Conservation (phyloP, 1,140 invertebrate species). For the Drosophila subobscura region DNA sequence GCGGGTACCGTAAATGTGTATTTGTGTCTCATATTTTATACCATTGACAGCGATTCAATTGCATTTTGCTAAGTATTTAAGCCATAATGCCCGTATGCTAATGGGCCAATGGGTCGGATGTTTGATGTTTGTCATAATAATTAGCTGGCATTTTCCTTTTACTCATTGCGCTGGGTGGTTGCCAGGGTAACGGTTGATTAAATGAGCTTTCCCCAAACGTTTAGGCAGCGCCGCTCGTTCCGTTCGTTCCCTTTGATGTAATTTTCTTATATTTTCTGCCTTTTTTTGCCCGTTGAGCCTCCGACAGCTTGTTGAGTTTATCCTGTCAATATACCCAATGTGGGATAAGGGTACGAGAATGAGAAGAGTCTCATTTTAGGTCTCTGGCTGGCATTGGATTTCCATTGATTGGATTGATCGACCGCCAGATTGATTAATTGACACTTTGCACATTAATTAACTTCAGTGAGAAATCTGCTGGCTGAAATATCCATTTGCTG, state of each 20-base stretch:
- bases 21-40: slow-evolving; percentile 1
- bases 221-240: slow-evolving; percentile 13
- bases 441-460: slow-evolving; percentile 81
- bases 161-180: slow-evolving; percentile 31
- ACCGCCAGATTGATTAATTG: slow-evolving; percentile 77
- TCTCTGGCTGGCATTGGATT: slow-evolving; percentile 34
- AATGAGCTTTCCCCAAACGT: slow-evolving; percentile 48
- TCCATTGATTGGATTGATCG: slow-evolving; percentile 69
- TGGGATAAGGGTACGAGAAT: not conserved
- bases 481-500: slow-evolving; percentile 11
- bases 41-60: slow-evolving; percentile 25
- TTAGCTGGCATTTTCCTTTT: slow-evolving; percentile 52
- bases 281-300: slow-evolving; percentile 54
- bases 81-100: slow-evolving; percentile 18
- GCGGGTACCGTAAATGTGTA: too few species aligned
- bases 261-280: slow-evolving; percentile 39
- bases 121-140: slow-evolving; percentile 61
- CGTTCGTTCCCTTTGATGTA: slow-evolving; percentile 48
- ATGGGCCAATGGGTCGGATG: slow-evolving; percentile 15
- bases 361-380: not conserved
- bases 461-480: slow-evolving; percentile 14
- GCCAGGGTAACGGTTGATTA: slow-evolving; percentile 65
- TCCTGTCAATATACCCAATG: slow-evolving; percentile 65
- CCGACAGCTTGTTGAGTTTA: slow-evolving; percentile 76
- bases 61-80: slow-evolving; percentile 27